Conservation (phyloP, 2,113 vertebrate genomes). For the Ctenodactylus gundi region DNA sequence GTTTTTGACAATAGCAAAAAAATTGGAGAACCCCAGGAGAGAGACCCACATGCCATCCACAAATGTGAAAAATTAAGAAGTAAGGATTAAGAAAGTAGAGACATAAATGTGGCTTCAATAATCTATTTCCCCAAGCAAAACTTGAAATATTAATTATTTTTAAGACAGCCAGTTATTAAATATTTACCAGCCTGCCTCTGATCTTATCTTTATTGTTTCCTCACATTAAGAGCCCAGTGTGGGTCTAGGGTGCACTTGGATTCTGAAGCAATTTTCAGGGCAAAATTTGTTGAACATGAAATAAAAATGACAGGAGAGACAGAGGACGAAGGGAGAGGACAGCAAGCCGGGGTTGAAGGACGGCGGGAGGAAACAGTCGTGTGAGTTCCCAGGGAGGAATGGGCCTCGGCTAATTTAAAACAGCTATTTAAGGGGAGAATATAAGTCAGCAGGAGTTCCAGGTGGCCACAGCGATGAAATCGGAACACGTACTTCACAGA, state of each 20-base stretch:
- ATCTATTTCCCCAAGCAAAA: background rate
- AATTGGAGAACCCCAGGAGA: background rate
- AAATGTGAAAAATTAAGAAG: background rate
- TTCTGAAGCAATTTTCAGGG: background rate
- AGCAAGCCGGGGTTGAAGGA: background rate
- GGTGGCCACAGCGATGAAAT: background rate
- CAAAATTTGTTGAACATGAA: background rate
- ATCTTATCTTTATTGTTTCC: background rate
- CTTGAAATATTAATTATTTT: background rate
- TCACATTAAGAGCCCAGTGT: background rate
- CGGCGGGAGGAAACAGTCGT: background rate
- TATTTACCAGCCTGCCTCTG: background rate
- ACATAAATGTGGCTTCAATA: background rate
- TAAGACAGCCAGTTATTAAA: background rate
- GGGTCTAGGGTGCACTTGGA: background rate
- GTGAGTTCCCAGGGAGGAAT: background rate
- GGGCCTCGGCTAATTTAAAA: background rate
- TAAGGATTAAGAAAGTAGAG: background rate
- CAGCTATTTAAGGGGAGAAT: background rate
- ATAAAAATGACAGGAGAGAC: background rate
- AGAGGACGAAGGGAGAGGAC: background rate
- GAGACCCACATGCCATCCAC: background rate
- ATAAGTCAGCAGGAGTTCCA: background rate
- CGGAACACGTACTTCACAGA: background rate
- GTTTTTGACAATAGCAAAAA: constrained; percentile 30